Evolutionary conservation across 2,888 invertebrate species (phyloP).

Genomic region (Synergus laeviventris): DNA sequence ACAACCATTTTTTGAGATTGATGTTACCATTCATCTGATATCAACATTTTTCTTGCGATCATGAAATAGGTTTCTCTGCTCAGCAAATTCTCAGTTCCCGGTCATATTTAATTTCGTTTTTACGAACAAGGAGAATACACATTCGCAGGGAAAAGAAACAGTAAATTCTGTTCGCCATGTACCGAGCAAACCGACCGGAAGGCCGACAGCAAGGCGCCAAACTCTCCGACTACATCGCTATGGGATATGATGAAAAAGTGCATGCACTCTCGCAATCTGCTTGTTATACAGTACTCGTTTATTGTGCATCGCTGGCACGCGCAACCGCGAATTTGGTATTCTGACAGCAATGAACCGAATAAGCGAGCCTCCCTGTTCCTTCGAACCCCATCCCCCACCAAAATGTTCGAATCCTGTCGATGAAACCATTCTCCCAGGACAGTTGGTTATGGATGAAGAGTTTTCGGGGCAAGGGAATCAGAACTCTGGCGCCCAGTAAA

Average conservation of each 20-base stretch:
- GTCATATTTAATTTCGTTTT: no score
- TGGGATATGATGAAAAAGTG: not conserved
- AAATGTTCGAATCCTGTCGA: conserved; percentile 10
- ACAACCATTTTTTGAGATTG: no score
- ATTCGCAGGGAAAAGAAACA: not conserved
- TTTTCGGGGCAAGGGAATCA: conserved; percentile 35
- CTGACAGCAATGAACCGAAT: conserved; percentile 15
- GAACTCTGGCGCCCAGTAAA: conserved; percentile 37
- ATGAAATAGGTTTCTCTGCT: no score
- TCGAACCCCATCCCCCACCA: not conserved
- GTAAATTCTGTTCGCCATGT: not conserved
- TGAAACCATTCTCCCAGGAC: conserved; percentile 35
- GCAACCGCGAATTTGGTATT: conserved; percentile 20
- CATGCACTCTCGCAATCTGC: not conserved
- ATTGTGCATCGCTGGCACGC: conserved; percentile 28
- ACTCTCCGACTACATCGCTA: not conserved
- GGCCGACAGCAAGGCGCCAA: conserved; percentile 20
- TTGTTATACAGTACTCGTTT: conserved; percentile 23
- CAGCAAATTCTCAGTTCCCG: no score
- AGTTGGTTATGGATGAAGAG: conserved; percentile 28
- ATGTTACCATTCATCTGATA: no score
- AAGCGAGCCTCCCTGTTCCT: not conserved
- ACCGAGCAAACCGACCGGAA: not conserved
- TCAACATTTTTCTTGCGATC: no score
- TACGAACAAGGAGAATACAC: not conserved